Base-by-base conservation (phyloP, 2,888 invertebrate genomes). In the Philaethria dido region DNA sequence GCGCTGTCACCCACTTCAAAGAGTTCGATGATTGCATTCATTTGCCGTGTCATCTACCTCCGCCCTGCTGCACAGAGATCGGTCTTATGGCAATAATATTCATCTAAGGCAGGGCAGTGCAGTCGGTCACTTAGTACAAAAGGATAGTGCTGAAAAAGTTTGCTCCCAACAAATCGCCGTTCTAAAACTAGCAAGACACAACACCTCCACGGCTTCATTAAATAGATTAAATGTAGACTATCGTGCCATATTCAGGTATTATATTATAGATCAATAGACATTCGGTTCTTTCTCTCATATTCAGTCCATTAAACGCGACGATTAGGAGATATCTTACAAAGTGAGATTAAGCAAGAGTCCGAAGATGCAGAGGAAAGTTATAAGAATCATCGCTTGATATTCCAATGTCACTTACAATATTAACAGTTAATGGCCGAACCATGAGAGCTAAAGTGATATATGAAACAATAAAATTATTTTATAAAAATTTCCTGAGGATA, bases 51-150 rank as follows among this genome's bases (percentile, higher is more conserved):
- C 55, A 25, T 50, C 50, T 36, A 36, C 48, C 42, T 57, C 44
- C 57, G 50, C 44, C 48, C 50, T 48, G 42, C 20, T n/a, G 57
- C 64, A 48, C 18, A 4, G 16, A 45, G 57, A 13, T 6, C n/a
- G 9, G 25, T 25, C 54, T 64, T 33, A 33, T n/a, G n/a, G n/a
- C n/a, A n/a, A n/a, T n/a, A 29, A 14, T 2, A 33, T 47, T 25
- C 48, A 16, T n/a, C n/a, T 52, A 18, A 59, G 36, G 25, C 18
- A 39, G 22, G 36, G 44, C 44, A 45, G 22, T 65, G 55, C 64
- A 33, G 36, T 18, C n/a, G 57, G 44, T 20, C 48, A 50, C 50
- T n/a, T 55, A 18, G 62, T 50, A 45, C 62, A 65, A 60, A 62
- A 50, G 48, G 62, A 57, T n/a, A 2, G 13, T 39, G 57, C 57